These are phyloP conservation scores for Porites australiensis DNA, from an alignment of 64 coral and sea anemone species.

Conservation along the genomic window DNA sequence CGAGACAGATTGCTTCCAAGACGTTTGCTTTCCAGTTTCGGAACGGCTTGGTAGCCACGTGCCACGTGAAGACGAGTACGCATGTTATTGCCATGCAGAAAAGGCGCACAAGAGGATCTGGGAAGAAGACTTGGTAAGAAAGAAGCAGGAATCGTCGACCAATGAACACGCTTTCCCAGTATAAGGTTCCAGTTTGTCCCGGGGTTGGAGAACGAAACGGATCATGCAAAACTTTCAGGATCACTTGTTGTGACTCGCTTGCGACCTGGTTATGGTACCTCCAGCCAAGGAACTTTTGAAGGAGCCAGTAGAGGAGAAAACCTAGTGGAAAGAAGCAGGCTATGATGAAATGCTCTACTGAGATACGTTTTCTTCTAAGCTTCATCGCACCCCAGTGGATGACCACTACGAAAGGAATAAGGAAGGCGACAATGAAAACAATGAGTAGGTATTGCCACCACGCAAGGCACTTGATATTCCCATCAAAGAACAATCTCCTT, in stretches of 20 bases:
- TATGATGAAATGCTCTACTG: constrained; percentile 60
- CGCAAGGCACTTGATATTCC: constrained; percentile 60
- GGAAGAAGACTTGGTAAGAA: constrained; percentile 69
- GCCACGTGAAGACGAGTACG: constrained; percentile 47
- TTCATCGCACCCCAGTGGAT: constrained; percentile 77
- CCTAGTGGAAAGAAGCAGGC: constrained; percentile 74
- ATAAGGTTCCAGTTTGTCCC: constrained; percentile 42
- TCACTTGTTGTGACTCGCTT: neutral
- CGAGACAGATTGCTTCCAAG: constrained; percentile 52
- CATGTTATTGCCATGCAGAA: constrained; percentile 57
- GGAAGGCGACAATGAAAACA: constrained; percentile 59
- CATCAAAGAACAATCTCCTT: constrained; percentile 73
- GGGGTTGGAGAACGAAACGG: constrained; percentile 64
- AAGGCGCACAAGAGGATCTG: constrained; percentile 70
- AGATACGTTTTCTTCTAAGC: constrained; percentile 37
- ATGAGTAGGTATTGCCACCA: constrained; percentile 79
- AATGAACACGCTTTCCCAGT: constrained; percentile 88
- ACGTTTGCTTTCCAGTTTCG: constrained; percentile 66
- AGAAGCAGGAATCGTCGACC: constrained; percentile 77
- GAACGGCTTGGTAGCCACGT: constrained; percentile 45
- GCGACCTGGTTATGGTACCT: neutral
- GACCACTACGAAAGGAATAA: constrained; percentile 73
- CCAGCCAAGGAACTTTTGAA: constrained; percentile 6
- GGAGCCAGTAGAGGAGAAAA: constrained; percentile 58
- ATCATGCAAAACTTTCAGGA: constrained; percentile 67